These are phyloP conservation scores for Natator depressus DNA, from an alignment of 2,113 vertebrate genomes.

Conservation along the genomic window DNA sequence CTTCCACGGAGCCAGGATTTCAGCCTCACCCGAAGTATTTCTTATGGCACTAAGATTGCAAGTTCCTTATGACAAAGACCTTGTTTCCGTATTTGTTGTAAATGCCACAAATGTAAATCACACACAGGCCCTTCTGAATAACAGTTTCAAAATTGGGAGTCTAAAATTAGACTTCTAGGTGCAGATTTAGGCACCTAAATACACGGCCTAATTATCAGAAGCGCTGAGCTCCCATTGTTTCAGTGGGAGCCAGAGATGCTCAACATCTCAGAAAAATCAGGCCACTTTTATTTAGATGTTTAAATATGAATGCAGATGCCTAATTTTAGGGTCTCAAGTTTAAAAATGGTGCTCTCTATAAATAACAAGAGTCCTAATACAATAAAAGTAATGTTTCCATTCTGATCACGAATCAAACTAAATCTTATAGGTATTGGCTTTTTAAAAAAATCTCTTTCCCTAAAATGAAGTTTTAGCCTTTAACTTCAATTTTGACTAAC, in stretches of 20 bases:
- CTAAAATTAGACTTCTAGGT: neutral
- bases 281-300: neutral
- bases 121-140: neutral
- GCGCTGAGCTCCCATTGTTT: neutral
- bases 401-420: neutral
- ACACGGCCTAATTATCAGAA: neutral
- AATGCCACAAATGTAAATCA: too few species aligned
- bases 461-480: neutral
- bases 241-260: neutral
- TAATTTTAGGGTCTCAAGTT: neutral
- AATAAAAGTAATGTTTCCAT: neutral
- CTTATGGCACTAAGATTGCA: too few species aligned
- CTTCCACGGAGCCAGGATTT: neutral
- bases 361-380: neutral
- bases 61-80: too few species aligned
- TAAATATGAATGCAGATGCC: fast-evolving
- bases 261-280: neutral
- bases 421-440: conserved; percentile 13
- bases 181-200: neutral
- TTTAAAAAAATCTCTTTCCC: neutral
- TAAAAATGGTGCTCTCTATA: neutral
- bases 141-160: neutral
- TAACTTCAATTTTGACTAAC: neutral
- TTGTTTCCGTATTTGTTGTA: too few species aligned
- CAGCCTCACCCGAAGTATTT: neutral